Conservation (phyloP, 2,797 vertebrate species). For the Aphelocoma californica region DNA sequence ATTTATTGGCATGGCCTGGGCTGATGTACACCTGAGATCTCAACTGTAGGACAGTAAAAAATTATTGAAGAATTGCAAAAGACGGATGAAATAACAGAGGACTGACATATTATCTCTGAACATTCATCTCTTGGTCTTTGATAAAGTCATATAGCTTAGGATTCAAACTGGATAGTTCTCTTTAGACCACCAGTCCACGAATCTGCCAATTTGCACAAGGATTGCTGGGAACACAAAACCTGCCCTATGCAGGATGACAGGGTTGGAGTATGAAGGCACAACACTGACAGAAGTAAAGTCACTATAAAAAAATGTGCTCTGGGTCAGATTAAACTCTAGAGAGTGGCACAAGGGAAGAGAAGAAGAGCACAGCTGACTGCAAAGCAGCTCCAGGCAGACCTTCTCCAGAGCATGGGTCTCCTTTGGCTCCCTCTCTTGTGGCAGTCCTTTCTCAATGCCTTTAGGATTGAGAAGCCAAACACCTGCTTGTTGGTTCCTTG, state of each 20-base stretch:
- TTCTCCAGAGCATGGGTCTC: not conserved
- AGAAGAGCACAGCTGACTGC: not conserved
- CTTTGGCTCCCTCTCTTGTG: not conserved
- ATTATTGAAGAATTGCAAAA: not conserved
- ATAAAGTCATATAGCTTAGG: not conserved
- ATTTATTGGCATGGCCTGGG: not conserved
- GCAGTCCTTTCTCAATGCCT: not conserved
- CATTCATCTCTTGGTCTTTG: not conserved
- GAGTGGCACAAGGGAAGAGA: not conserved
- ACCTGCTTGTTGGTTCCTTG: not conserved
- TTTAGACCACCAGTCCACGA: not conserved
- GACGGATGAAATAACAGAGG: not conserved
- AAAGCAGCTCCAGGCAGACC: not conserved
- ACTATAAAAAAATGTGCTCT: not conserved
- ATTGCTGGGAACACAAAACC: not conserved
- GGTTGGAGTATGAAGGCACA: not conserved
- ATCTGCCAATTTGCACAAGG: not conserved
- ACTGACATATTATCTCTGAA: not conserved
- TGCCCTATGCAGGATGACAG: not conserved
- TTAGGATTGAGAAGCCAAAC: not conserved
- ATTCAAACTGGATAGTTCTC: not conserved
- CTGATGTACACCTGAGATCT: not conserved
- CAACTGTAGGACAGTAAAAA: not conserved
- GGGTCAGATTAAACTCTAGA: not conserved
- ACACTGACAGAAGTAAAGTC: accelerated